A percentile compares a stretch with the other conserved stretches of the same genome.
phyloP scores from a whole-genome alignment of 2,888 invertebrate genomes.

The Euphydryas editha region DNA sequence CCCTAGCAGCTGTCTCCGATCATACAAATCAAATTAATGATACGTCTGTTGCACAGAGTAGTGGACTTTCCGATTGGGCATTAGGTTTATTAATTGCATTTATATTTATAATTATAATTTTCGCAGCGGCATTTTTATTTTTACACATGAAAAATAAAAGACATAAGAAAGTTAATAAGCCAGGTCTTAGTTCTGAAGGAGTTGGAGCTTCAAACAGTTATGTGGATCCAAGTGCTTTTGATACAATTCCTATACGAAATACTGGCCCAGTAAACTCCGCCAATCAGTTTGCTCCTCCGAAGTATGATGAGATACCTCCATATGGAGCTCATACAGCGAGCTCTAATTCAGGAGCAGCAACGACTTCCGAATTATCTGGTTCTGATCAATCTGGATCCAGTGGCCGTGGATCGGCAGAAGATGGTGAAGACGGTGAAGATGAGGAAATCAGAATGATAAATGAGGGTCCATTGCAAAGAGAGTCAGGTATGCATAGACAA shows the following conservation, averaged over 20 bases:
- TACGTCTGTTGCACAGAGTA: constrained; percentile 85
- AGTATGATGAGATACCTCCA: constrained; percentile 95
- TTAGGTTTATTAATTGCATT: constrained; percentile 93
- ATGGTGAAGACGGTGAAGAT: constrained; percentile 95
- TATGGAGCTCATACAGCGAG: constrained; percentile 91
- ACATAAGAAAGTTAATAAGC: constrained; percentile 91
- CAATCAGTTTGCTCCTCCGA: constrained; percentile 93
- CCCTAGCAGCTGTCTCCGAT: constrained; percentile 82
- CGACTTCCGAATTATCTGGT: constrained; percentile 95
- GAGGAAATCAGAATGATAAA: constrained; percentile 99
- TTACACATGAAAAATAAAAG: constrained; percentile 92
- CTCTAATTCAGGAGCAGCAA: constrained; percentile 90
- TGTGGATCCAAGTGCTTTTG: constrained; percentile 94
- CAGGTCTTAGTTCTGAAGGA: constrained; percentile 88
- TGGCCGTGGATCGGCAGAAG: constrained; percentile 97
- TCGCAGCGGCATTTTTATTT: constrained; percentile 93
- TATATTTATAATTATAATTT: constrained; percentile 91
- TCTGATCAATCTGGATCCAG: constrained; percentile 98
- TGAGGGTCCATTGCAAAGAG: constrained; percentile 92
- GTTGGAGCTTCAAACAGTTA: constrained; percentile 92
- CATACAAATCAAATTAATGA: constrained; percentile 65
- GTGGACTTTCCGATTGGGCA: constrained; percentile 93
- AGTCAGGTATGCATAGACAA: constrained; percentile 86
- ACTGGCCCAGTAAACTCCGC: constrained; percentile 80
- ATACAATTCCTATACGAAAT: constrained; percentile 93